Evolutionary conservation across 2,113 vertebrate species (phyloP), one percentile per base, ranked within the genome.

Genomic region (Aythya baeri): DNA sequence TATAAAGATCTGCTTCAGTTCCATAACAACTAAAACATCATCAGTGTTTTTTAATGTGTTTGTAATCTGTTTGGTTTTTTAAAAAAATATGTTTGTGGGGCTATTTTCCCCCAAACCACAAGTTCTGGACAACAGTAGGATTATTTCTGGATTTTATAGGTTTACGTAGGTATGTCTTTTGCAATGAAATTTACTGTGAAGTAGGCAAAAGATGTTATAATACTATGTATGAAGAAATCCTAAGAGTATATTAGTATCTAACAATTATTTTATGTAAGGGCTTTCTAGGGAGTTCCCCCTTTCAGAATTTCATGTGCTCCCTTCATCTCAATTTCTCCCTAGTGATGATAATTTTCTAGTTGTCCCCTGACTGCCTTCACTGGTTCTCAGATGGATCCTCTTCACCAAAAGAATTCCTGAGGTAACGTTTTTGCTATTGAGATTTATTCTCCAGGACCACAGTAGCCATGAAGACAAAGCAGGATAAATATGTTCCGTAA

Each of bases 281-380:
- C 32, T 86, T 5, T 74, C 7, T 65, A 43, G 18, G 7, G 25
- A 65, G 17, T 31, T 93, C 73, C 2, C 9, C 43, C 31, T 86
- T 89, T 43, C 15, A 38, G 29, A 72, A 79, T 89, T 85, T 65
- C 38, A 77, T 57, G 34, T 54, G 22, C 31, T 79, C 4, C 0
- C 1, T 58, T 88, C 11, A 41, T n/a, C 16, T 66, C 0, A 0
- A 7, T 71, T 71, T 20, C 23, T 77, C 63, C 9, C 15, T 83
- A 41, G 4, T 57, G 9, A 13, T 63, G n/a, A 21, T 58, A 66
- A 83, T 21, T 83, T 86, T 63, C 27, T n/a, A 44, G 8, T 91
- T 86, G 36, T 82, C 43, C 26, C 6, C 12, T 73, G 61, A 44
- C 18, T 86, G 55, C 26, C 31, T 83, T 16, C 36, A 74, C 38